A percentile compares a stretch with the other conserved stretches of the same genome.
These are phyloP conservation scores for Hapalemur alaotrensis DNA, from an alignment of 2,797 vertebrate species.

Conservation along the genomic window DNA sequence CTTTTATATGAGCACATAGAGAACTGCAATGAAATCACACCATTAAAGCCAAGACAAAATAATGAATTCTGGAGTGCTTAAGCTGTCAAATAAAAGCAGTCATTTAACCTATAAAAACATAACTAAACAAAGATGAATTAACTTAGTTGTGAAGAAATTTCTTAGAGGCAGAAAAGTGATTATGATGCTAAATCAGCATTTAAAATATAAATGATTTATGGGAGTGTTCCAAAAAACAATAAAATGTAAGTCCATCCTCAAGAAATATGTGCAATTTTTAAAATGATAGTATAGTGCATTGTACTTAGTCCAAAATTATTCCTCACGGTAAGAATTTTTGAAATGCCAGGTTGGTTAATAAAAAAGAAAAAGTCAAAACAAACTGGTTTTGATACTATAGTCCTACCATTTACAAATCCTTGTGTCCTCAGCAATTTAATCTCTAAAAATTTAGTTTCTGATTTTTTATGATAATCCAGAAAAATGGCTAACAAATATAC, in stretches of 20 bases:
- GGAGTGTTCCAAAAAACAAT: neutral
- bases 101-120: conserved; percentile 40
- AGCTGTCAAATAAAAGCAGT: conserved; percentile 48
- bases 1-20: neutral
- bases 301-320: neutral
- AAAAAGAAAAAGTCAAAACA: neutral
- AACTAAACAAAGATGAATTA: conserved; percentile 57
- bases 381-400: neutral
- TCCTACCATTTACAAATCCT: neutral
- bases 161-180: neutral
- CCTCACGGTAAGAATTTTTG: neutral
- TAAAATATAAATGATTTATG: conserved; percentile 1
- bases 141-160: conserved; percentile 39
- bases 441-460: neutral
- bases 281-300: neutral
- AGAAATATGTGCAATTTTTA: neutral
- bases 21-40: neutral
- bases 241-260: neutral
- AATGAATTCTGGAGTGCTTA: conserved; percentile 54
- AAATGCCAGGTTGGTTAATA: neutral
- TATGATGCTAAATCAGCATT: neutral
- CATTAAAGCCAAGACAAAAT: neutral
- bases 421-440: neutral
- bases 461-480: neutral
- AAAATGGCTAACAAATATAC: neutral